These are phyloP conservation scores for Drosophila nigrodunni DNA, from an alignment of 1,140 invertebrate genomes.

Conservation along the genomic window DNA sequence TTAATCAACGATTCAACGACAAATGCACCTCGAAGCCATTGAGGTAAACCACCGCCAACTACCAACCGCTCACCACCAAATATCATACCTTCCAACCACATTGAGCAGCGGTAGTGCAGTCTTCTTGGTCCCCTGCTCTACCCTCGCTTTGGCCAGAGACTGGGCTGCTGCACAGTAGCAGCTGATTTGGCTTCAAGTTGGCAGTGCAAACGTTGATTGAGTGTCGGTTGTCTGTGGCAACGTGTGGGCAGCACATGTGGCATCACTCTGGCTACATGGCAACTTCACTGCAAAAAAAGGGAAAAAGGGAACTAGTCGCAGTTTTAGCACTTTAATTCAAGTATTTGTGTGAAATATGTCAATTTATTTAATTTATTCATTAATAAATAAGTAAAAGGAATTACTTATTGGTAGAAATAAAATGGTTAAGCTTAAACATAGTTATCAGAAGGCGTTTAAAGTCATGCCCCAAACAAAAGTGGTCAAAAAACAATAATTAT, in stretches of 20 bases:
- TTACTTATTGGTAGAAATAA: no score
- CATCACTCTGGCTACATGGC: background rate
- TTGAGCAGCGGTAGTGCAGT: background rate
- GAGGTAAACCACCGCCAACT: slow-evolving; percentile 11
- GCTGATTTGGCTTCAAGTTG: slow-evolving; percentile 72
- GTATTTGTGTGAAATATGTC: no score
- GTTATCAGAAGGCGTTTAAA: no score
- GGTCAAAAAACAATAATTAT: no score
- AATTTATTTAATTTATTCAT: no score
- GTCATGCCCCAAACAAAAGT: no score
- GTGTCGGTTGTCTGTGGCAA: slow-evolving; percentile 41
- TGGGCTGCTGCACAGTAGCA: slow-evolving; percentile 55
- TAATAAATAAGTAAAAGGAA: no score
- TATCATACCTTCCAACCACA: no score
- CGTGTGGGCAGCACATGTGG: slow-evolving; percentile 42
- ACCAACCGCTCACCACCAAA: background rate
- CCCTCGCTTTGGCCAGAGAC: background rate
- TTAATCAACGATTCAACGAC: slow-evolving; percentile 66
- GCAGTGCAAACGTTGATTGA: slow-evolving; percentile 63
- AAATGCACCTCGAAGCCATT: slow-evolving; percentile 32
- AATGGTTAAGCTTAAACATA: no score
- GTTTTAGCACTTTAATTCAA: no score
- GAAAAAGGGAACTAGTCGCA: background rate
- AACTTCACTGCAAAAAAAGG: background rate
- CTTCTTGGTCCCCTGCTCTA: background rate